Percentiles rank a stretch among this genome's conserved stretches.
phyloP scores from a whole-genome alignment of 2,888 invertebrate species.

The Lithophane semibrunnea region DNA sequence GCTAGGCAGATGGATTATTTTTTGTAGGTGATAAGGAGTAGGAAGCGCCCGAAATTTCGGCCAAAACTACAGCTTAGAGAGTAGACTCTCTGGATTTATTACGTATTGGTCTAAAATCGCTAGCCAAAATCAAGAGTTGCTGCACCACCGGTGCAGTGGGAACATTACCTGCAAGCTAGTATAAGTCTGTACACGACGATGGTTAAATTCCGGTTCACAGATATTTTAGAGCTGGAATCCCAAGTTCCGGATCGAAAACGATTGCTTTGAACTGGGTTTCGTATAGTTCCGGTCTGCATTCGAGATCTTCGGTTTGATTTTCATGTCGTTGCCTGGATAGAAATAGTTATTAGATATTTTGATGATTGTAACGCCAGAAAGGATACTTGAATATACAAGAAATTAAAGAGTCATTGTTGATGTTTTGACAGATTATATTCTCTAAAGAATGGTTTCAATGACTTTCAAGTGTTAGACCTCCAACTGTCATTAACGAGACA shows the following conservation, averaged over 20 bases:
- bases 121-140: neutral
- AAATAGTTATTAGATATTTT: neutral
- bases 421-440: neutral
- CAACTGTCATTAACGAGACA: no score
- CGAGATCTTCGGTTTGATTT: neutral
- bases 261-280: neutral
- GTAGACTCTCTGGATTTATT: no score
- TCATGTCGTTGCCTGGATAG: no score
- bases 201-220: neutral
- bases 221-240: neutral
- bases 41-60: no score
- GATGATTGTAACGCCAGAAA: neutral
- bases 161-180: neutral
- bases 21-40: no score
- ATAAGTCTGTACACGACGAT: neutral
- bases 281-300: neutral
- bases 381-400: neutral
- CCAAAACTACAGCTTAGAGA: no score
- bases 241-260: neutral
- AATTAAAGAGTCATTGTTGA: neutral
- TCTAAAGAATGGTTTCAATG: no score
- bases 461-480: no score
- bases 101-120: neutral
- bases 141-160: no score
- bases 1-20: no score